A percentile compares a stretch with the other conserved stretches of the same genome.
Conservation (phyloP, 2,797 vertebrate genomes). For the Mus minutoides region DNA sequence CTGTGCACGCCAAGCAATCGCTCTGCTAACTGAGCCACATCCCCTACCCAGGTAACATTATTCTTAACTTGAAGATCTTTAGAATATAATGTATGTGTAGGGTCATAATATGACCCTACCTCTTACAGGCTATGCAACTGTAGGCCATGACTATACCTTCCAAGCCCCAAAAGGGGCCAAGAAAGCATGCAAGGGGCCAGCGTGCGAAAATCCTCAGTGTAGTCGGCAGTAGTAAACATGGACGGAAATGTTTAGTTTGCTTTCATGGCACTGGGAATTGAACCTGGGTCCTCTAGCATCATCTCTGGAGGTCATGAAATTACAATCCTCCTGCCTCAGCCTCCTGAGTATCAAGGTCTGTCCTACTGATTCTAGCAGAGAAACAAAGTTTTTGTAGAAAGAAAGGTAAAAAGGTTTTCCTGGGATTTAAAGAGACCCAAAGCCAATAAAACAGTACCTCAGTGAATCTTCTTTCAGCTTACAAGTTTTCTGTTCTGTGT, state of each 20-base stretch:
- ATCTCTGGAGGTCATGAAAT: not conserved
- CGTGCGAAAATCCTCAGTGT: not conserved
- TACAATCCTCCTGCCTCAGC: not conserved
- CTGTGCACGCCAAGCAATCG: no score
- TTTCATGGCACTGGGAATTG: not conserved
- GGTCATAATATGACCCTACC: not conserved
- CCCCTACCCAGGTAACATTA: not conserved
- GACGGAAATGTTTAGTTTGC: not conserved
- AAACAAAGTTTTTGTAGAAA: not conserved
- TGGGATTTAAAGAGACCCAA: constrained; percentile 17
- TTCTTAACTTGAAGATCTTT: not conserved
- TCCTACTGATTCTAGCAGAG: not conserved
- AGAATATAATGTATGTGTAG: not conserved
- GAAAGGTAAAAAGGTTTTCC: not conserved
- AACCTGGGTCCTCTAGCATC: not conserved
- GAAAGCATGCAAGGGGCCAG: fast-evolving
- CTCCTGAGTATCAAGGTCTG: not conserved
- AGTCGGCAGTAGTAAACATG: not conserved
- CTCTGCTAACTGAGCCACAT: not conserved
- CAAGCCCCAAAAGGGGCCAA: not conserved
- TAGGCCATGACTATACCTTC: not conserved
- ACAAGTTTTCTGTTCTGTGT: not conserved
- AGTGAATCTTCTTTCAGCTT: not conserved
- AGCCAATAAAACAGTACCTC: not conserved
- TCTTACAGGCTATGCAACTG: not conserved